Percentiles rank a stretch among this genome's conserved stretches.
These are phyloP conservation scores for Pogonophryne albipinna DNA, from an alignment of 2,797 vertebrate genomes.

Conservation along the genomic window DNA sequence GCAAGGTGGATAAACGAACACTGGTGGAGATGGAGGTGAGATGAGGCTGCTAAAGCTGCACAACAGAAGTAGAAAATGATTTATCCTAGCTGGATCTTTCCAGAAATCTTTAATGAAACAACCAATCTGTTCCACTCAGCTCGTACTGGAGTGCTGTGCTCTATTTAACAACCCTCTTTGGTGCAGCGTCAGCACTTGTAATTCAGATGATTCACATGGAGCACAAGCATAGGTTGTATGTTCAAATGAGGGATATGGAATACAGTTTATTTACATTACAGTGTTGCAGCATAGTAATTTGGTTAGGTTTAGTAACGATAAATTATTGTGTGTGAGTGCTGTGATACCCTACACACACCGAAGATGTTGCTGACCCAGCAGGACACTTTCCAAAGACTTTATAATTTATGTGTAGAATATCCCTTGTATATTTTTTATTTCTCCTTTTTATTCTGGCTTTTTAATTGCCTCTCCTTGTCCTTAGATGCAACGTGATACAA, in stretches of 20 bases:
- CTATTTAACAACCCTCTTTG: constrained; percentile 15
- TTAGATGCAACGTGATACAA: neutral
- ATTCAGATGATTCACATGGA: constrained; percentile 30
- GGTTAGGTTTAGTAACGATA: neutral
- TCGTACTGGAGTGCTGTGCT: constrained; percentile 18
- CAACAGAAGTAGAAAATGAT: constrained; percentile 27
- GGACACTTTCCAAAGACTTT: constrained; percentile 19
- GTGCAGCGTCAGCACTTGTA: constrained; percentile 37
- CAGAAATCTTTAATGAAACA: constrained; percentile 14
- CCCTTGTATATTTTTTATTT: constrained; percentile 9
- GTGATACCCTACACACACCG: constrained; percentile 15
- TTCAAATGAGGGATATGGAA: constrained; percentile 10
- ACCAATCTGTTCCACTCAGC: constrained; percentile 13
- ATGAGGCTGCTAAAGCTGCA: neutral
- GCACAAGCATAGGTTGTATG: neutral
- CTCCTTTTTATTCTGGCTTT: constrained; percentile 15
- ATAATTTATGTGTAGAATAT: constrained; percentile 12
- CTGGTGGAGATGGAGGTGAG: neutral
- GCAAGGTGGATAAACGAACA: constrained; percentile 19
- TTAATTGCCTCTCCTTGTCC: constrained; percentile 5
- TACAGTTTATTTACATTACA: neutral
- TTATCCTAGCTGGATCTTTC: constrained; percentile 17
- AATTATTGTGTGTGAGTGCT: constrained; percentile 1
- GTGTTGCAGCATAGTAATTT: constrained; percentile 6
- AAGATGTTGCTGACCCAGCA: constrained; percentile 37